A percentile compares a stretch with the other conserved stretches of the same genome.
Conservation (phyloP, 2,888 invertebrate genomes). For the Malthinus flaveolus region DNA sequence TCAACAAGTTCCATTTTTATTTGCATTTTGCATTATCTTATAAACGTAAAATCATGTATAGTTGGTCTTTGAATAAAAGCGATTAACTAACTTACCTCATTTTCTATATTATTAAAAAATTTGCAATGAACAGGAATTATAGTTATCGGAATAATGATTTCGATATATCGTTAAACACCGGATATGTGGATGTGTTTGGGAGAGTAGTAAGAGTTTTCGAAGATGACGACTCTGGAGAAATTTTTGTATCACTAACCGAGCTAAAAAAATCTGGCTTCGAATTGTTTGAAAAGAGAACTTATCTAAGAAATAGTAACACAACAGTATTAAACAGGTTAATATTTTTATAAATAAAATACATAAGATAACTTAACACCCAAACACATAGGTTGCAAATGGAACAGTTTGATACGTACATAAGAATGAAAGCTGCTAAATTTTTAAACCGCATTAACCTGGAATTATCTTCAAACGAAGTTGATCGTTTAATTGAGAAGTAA, state of each 20-base stretch:
- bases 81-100: no score
- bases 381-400: neutral
- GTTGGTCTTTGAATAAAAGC: no score
- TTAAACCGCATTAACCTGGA: conserved; percentile 19
- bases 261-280: conserved; percentile 39
- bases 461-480: conserved; percentile 2
- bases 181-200: conserved; percentile 38
- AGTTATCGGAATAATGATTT: no score
- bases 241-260: conserved; percentile 39
- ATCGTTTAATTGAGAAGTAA: conserved; percentile 9
- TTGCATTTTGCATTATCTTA: no score
- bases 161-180: neutral
- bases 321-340: no score
- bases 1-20: no score
- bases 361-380: no score
- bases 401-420: conserved; percentile 34
- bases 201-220: conserved; percentile 30
- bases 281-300: conserved; percentile 35
- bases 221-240: conserved; percentile 31
- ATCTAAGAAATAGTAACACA: conserved; percentile 16
- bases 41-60: no score
- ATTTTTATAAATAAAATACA: no score
- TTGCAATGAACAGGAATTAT: no score
- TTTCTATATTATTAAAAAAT: no score
- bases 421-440: conserved; percentile 35